Base-by-base conservation (phyloP, 1,140 invertebrate genomes). In the Drosophila auraria region DNA sequence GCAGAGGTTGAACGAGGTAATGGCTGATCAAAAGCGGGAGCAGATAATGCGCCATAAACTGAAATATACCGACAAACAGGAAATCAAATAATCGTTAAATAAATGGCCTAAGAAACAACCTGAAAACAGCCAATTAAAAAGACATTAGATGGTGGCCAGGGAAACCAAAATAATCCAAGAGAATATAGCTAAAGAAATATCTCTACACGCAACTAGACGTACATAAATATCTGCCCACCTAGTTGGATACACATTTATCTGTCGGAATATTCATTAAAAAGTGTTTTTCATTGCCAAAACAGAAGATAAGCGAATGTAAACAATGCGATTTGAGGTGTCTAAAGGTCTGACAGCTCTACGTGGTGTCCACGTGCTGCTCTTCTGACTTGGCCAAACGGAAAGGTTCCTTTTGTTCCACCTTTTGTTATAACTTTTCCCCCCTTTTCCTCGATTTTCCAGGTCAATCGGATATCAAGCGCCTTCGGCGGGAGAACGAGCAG, bases 1-100 rank as follows among this genome's bases (percentile, higher is more conserved):
- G 97, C 97, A n/a, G 97, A 98, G 94, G 96, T 98, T 30, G 97
- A 98, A 93, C 95, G 96, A 95, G 96, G 96, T 97, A 73, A 51
- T 42, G 47, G n/a, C 45, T 50, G 59, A 78, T 70, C 69, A 54
- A 78, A 71, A 63, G 23, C 68, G 44, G 23, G 11, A 7, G 33
- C 20, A 77, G 44, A 56, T 27, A 57, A 33, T 40, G 49, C 27
- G 53, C 51, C 58, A 78, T 60, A 17, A 69, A 57, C 61, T 50
- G 8, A 45, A 42, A 54, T 56, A 40, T 59, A 40, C 25, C 15
- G 66, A 45, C 54, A 76, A 77, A 80, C 76, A 83, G 80, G 66
- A 77, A 80, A 69, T 69, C 44, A 63, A 78, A 75, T 78, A 74
- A 79, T 80, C 73, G 76, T 64, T 64, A 75, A 71, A 50, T 45